Evolutionary conservation across 2,797 vertebrate genomes (phyloP).

Genomic region (Periparus ater): DNA sequence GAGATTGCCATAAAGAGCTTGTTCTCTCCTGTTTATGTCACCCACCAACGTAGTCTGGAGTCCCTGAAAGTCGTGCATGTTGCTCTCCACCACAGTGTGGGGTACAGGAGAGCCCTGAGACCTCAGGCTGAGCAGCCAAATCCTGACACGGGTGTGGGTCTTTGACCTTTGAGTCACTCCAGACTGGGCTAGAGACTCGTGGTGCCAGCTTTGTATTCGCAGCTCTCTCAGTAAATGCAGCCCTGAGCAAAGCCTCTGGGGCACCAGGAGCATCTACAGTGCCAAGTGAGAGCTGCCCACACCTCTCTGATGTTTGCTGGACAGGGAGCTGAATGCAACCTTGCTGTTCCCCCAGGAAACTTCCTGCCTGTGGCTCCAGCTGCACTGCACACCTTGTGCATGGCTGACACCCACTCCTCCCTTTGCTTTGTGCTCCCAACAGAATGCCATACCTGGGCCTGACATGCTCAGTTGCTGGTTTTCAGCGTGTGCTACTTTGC

Average conservation of each 20-base stretch:
- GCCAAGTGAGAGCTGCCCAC: background rate
- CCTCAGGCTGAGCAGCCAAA: background rate
- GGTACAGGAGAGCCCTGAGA: background rate
- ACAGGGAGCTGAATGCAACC: background rate
- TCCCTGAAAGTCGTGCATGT: background rate
- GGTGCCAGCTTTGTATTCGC: background rate
- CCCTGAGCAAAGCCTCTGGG: background rate
- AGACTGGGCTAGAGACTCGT: background rate
- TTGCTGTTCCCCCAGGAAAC: background rate
- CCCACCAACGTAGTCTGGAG: fast-evolving
- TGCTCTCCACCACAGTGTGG: fast-evolving
- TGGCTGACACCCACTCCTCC: background rate
- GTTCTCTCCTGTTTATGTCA: background rate
- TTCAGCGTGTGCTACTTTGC: background rate
- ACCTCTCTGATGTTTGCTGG: background rate
- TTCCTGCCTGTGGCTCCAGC: background rate
- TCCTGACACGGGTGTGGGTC: background rate
- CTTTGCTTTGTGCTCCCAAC: background rate
- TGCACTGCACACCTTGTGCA: background rate
- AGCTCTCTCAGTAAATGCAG: background rate
- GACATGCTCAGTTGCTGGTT: background rate
- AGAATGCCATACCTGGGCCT: no score
- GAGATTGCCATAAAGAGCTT: background rate
- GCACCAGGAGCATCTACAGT: no score
- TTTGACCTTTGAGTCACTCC: background rate